Base-by-base conservation (phyloP, 2,113 vertebrate genomes). In the Nannospalax galili region DNA sequence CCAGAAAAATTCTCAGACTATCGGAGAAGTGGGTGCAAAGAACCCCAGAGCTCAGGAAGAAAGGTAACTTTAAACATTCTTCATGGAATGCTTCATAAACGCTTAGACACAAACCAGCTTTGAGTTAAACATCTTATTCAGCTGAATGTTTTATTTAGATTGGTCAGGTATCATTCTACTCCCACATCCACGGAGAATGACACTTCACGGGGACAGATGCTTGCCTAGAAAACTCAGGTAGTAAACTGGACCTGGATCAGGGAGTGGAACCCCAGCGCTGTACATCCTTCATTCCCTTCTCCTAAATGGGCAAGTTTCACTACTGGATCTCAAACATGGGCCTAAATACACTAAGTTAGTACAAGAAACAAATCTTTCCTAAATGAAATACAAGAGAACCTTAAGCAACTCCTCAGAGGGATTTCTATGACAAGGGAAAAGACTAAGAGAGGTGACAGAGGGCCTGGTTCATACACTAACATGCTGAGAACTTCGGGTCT, bases 31-130 rank as follows among this genome's bases (percentile, higher is more conserved):
- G 8, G 45, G 4, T 30, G n/a, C n/a, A n/a, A n/a, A 19, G 56
- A 90, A 92, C 9, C 26, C 84, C 35, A 64, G 37, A 48, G 45
- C 24, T 75, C 40, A 84, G 52, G 28, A 32, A 69, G 85, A 75
- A 77, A 67, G n/a, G 81, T 42, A n/a, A 91, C 69, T 88, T 88
- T 62, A 85, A 65, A 32, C 24, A 60, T 84, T 37, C 30, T 90
- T 84, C 7, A 32, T 35, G 85, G 24, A 84, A 58, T 52, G 70
- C n/a, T 82, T 85, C 56, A 22, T 88, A 77, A 90, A 85, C 56
- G 80, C 62, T 40, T 52, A 64, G 77, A 70, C 37, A 80, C 24
- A 70, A 45, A 93, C 64, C 11, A 79, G 30, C 16, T 69, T 40
- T 16, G 91, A 73, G 30, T 79, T 75, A 74, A 70, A 52, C 12